Evolutionary conservation across 2,797 vertebrate genomes (phyloP).

Genomic region (Lagothrix lagotricha): DNA sequence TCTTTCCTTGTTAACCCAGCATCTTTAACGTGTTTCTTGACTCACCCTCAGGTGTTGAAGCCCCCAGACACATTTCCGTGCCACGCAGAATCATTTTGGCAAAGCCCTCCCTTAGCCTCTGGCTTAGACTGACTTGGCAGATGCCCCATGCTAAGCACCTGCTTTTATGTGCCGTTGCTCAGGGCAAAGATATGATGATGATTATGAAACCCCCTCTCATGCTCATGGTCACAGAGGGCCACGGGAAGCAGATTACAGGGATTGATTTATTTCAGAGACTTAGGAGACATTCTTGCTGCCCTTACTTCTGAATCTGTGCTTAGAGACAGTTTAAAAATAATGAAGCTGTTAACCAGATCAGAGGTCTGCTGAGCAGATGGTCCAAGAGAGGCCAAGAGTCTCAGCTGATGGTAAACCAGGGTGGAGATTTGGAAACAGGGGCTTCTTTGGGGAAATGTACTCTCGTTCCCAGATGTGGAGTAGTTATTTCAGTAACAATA

Average conservation of each 20-base stretch:
- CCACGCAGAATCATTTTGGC: neutral
- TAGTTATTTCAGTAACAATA: constrained; percentile 31
- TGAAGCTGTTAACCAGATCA: constrained; percentile 9
- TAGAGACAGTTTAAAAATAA: constrained; percentile 52
- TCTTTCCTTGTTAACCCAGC: neutral
- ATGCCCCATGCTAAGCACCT: neutral
- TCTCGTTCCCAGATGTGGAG: constrained; percentile 35
- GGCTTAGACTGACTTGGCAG: neutral
- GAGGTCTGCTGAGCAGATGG: constrained; percentile 50
- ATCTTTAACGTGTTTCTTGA: constrained; percentile 26
- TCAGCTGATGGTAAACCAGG: neutral
- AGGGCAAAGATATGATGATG: neutral
- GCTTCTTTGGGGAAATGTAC: constrained; percentile 24
- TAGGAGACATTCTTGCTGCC: constrained; percentile 8
- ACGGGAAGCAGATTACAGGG: neutral
- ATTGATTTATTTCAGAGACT: constrained; percentile 37
- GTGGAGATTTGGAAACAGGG: neutral
- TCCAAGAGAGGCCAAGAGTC: neutral
- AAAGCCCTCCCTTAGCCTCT: neutral
- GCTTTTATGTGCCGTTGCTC: constrained; percentile 24
- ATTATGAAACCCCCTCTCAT: neutral
- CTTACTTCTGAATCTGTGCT: constrained; percentile 44
- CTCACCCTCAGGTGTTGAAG: neutral
- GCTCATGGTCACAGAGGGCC: neutral
- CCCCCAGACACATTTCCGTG: neutral